phyloP scores from a whole-genome alignment of 1,140 invertebrate genomes.

The Drosophila prosaltans region DNA sequence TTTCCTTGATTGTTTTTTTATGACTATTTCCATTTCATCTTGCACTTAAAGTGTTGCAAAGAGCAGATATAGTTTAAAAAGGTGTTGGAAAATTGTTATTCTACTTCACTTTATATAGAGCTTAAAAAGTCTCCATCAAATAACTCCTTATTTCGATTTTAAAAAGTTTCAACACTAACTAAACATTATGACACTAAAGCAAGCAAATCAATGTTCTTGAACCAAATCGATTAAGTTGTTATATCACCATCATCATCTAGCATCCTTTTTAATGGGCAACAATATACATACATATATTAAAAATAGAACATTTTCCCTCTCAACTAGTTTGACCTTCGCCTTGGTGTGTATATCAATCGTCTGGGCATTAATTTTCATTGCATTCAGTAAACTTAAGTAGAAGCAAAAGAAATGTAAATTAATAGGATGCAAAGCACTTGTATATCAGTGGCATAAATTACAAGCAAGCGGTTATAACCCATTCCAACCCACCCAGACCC shows the following conservation, averaged over 20 bases:
- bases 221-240: neutral
- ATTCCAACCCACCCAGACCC: neutral
- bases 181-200: too few species aligned
- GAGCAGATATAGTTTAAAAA: too few species aligned
- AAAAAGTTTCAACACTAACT: too few species aligned
- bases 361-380: slow-evolving; percentile 3
- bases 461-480: neutral
- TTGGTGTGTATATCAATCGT: neutral
- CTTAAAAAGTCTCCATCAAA: too few species aligned
- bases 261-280: neutral
- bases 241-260: neutral
- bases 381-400: neutral
- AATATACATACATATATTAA: neutral
- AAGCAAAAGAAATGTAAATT: slow-evolving; percentile 17
- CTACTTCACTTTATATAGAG: too few species aligned
- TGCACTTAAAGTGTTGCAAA: too few species aligned
- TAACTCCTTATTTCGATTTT: too few species aligned
- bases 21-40: too few species aligned
- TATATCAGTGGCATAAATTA: slow-evolving; percentile 42
- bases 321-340: neutral
- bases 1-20: too few species aligned
- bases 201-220: neutral
- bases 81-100: too few species aligned
- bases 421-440: slow-evolving; percentile 42
- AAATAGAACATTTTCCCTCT: neutral